Conservation (phyloP, 2,888 invertebrate genomes). For the Apamea epomidion region DNA sequence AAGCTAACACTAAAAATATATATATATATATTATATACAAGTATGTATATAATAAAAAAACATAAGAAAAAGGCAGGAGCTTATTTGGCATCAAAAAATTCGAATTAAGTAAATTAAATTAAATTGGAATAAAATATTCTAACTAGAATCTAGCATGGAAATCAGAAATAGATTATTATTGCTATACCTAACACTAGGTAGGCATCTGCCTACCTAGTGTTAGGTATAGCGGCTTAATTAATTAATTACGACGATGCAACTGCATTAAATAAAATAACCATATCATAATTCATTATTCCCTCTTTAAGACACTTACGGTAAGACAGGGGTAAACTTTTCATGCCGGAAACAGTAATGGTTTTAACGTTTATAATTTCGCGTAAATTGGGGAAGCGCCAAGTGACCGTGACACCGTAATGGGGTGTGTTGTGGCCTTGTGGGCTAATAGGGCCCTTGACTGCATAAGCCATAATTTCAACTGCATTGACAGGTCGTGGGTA, state of each 20-base stretch:
- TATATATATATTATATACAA: too few relatives aligned
- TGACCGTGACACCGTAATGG: slow-evolving; percentile 38
- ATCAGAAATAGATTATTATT: too few relatives aligned
- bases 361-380: slow-evolving; percentile 42
- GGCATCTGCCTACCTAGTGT: too few relatives aligned
- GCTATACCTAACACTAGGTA: not conserved
- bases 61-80: too few relatives aligned
- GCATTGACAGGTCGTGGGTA: slow-evolving; percentile 11
- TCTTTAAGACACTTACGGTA: not conserved
- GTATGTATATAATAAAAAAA: too few relatives aligned
- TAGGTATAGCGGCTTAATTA: too few relatives aligned
- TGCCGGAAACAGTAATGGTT: slow-evolving; percentile 52
- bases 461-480: slow-evolving; percentile 19
- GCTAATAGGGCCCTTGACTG: slow-evolving; percentile 15
- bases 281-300: not conserved
- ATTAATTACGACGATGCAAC: not conserved
- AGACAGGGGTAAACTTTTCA: slow-evolving; percentile 13
- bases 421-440: slow-evolving; percentile 27
- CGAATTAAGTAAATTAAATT: too few relatives aligned
- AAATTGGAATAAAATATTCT: not conserved
- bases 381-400: slow-evolving; percentile 41
- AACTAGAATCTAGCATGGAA: not conserved
- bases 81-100: too few relatives aligned
- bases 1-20: too few relatives aligned
- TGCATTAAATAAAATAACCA: not conserved